Base-by-base conservation (phyloP, 2,113 vertebrate species). In the Aegypius monachus region DNA sequence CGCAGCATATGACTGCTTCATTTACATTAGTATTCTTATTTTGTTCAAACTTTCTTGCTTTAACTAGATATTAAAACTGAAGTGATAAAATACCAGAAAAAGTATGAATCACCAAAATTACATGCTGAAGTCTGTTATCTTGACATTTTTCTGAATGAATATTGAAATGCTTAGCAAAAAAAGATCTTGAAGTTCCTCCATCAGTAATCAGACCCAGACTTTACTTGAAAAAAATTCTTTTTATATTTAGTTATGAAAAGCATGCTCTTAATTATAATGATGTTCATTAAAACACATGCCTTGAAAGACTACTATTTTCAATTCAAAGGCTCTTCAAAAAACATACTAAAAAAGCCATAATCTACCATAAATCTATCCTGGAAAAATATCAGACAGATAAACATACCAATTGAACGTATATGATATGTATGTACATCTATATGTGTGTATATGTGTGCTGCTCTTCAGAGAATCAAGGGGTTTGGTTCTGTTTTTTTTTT, bases 111-210 rank as follows among this genome's bases (percentile, higher is more conserved):
- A 95, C 78, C 8, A 62, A 91, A 91, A 73, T 93, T 95, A 42
- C 48, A 32, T 21, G 26, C 53, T 85, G 1, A 79, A 95, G 78
- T 80, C 91, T 96, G 81, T 79, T 95, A 83, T 95, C 67, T 65
- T 95, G 94, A 95, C 91, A 80, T 96, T 97, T 96, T 97, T 95
- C 94, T 91, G 91, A 96, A 96, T 94, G 95, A 94, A 91, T 94
- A 92, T 82, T 95, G 97, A 96, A 96, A 93, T 78, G 66, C 66
- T 86, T 93, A 66, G 58, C 73, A 91, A 87, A 95, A 65, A 71
- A 67, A 59, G 22, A 85, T 95, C 86, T 80, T 82, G 66, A 94
- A 95, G 77, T 80, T 96, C 40, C 55, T 87, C 91, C 77, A 79
- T 91, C 72, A 89, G 86, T 95, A 96, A 95, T 87, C 88, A 96